Conservation (phyloP, 2,888 invertebrate genomes). For the Cynaeus angustus region DNA sequence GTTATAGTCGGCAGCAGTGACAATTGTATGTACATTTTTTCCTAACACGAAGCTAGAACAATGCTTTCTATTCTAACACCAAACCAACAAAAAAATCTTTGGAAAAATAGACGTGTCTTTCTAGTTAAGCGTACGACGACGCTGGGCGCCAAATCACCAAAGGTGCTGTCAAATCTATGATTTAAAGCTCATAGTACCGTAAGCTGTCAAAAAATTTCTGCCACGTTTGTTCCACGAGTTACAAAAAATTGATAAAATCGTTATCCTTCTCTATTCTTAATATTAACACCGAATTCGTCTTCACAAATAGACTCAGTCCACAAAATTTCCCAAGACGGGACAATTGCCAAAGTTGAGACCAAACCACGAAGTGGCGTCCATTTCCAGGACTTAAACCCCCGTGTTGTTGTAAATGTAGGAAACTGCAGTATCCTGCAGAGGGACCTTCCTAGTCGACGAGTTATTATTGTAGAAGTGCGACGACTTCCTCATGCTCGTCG, state of each 20-base stretch:
- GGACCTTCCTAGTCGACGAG: conserved; percentile 72
- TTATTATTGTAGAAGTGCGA: conserved; percentile 86
- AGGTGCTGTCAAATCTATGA: conserved; percentile 19
- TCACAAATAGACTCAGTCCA: conserved; percentile 49
- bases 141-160: not conserved
- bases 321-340: conserved; percentile 28
- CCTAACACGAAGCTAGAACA: conserved; percentile 14
- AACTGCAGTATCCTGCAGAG: conserved; percentile 68
- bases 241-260: conserved; percentile 33
- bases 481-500: conserved; percentile 88
- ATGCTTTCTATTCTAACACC: conserved; percentile 50
- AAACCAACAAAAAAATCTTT: conserved; percentile 54
- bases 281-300: conserved; percentile 47
- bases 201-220: conserved; percentile 57
- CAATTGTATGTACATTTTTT: conserved; percentile 40
- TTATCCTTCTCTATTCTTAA: conserved; percentile 43
- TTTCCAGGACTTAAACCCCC: conserved; percentile 77
- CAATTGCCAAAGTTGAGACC: conserved; percentile 16
- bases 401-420: conserved; percentile 81
- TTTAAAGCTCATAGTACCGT: conserved; percentile 61
- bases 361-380: conserved; percentile 55
- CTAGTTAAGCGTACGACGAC: conserved; percentile 31
- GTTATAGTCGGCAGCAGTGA: conserved; percentile 60
- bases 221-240: conserved; percentile 50
- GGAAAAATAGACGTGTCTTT: conserved; percentile 50